Evolutionary conservation across 2,888 invertebrate species (phyloP), one percentile per base, ranked within the genome.

Genomic region (Agrotis ipsilon): DNA sequence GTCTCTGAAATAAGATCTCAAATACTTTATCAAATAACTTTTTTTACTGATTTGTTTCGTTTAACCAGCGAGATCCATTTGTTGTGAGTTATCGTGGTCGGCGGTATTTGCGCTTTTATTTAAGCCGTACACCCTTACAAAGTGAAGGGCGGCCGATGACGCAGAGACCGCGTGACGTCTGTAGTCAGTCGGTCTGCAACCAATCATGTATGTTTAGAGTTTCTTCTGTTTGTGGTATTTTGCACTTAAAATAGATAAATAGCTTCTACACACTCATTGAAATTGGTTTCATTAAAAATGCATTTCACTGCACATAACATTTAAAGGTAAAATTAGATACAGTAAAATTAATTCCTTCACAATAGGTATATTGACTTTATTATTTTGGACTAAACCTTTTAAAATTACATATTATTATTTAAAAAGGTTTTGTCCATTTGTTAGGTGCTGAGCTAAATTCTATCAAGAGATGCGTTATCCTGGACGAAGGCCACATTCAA

Each of bases 61-160:
- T 52, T 49, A 48, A 48, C 19, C 13, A 14, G 21, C 32, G 21
- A 24, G 3, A 24, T 24, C 55, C 55, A 18, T 48, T 19, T 14
- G n/a, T 18, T 19, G 9, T 39, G 55, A 27, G 6, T 43, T 24
- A 43, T 1, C 14, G 16, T n/a, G 43, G 24, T 48, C 21, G 24
- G 2, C 14, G 54, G 32, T 32, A 59, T 49, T 49, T 46, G 60
- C 24, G 13, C 11, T 72, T 74, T 55, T 24, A 61, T 66, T 57
- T 46, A 24, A 57, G 32, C 9, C 9, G 39, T 39, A 39, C 11
- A 39, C 9, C 11, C 39, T 39, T 11, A 39, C 39, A 39, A 39
- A 39, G n/a, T 62, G 16, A 32, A 52, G 48, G 62, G 58, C 27
- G 9, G 21, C 13, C n/a, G 39, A 43, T n/a, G 45, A 39, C 54